Percentiles rank a stretch among this genome's conserved stretches.
phyloP scores from a whole-genome alignment of 53 echinoderm and acorn worm genomes.

The Apostichopus leukothele region DNA sequence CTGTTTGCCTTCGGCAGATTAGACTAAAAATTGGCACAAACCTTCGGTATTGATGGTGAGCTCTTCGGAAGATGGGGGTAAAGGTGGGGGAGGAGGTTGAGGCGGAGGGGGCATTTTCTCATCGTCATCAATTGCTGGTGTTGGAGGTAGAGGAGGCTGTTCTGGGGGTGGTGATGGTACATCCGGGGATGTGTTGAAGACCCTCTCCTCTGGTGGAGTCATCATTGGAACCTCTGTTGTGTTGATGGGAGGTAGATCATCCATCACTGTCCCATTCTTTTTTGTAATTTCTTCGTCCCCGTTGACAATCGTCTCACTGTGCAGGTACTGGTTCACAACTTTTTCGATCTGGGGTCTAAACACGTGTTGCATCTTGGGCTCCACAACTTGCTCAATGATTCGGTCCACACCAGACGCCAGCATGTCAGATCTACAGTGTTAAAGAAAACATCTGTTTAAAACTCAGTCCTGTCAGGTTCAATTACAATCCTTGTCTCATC shows the following conservation, averaged over 20 bases:
- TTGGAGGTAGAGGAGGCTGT: slow-evolving; percentile 68
- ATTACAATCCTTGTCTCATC: neutral
- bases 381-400: slow-evolving; percentile 93
- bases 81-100: slow-evolving; percentile 47
- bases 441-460: neutral
- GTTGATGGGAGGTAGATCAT: neutral
- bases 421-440: slow-evolving; percentile 78
- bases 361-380: slow-evolving; percentile 89
- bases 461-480: neutral
- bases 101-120: slow-evolving; percentile 46
- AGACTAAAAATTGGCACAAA: neutral
- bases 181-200: slow-evolving; percentile 54
- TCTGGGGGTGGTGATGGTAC: slow-evolving; percentile 71
- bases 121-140: slow-evolving; percentile 59
- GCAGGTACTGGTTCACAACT: slow-evolving; percentile 66
- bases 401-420: slow-evolving; percentile 88
- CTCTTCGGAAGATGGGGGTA: slow-evolving; percentile 26
- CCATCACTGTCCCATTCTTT: slow-evolving; percentile 11
- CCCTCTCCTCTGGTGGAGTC: slow-evolving; percentile 58
- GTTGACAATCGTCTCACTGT: slow-evolving; percentile 47
- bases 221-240: neutral
- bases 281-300: neutral
- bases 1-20: no score
- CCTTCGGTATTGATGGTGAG: slow-evolving; percentile 10
- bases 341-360: slow-evolving; percentile 93